phyloP scores from a whole-genome alignment of 2,113 vertebrate species.

The Camelus bactrianus region DNA sequence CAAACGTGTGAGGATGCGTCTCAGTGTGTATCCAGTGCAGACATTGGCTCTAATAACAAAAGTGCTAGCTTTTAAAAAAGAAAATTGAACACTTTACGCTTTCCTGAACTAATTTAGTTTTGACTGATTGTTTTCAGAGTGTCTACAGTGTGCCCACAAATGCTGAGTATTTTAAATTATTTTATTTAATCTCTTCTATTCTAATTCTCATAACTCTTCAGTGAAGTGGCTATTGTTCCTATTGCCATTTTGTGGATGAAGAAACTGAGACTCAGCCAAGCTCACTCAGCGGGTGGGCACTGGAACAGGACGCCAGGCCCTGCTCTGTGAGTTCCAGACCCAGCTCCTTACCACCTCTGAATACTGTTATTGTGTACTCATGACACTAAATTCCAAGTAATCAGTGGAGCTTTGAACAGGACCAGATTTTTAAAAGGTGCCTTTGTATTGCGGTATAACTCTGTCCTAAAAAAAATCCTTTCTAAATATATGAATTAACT shows the following conservation, averaged over 20 bases:
- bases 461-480: slow-evolving; percentile 47
- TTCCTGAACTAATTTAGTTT: slow-evolving; percentile 5
- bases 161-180: not conserved
- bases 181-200: not conserved
- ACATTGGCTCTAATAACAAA: not conserved
- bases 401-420: slow-evolving; percentile 2
- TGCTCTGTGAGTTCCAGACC: not conserved
- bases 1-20: not conserved
- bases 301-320: not conserved
- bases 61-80: not conserved
- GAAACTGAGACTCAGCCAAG: not conserved
- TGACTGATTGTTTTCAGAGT: not conserved
- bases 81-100: not conserved
- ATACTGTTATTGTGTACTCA: not conserved
- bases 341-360: not conserved
- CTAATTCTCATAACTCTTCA: not conserved
- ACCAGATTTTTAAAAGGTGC: not conserved
- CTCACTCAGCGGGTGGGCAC: not conserved
- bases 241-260: not conserved
- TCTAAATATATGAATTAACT: slow-evolving; percentile 57
- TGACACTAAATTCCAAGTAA: slow-evolving; percentile 54
- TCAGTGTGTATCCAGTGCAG: not conserved
- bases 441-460: slow-evolving; percentile 57
- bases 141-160: not conserved
- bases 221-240: not conserved